phyloP scores from a whole-genome alignment of 2,888 invertebrate species.

The Neria commutata region DNA sequence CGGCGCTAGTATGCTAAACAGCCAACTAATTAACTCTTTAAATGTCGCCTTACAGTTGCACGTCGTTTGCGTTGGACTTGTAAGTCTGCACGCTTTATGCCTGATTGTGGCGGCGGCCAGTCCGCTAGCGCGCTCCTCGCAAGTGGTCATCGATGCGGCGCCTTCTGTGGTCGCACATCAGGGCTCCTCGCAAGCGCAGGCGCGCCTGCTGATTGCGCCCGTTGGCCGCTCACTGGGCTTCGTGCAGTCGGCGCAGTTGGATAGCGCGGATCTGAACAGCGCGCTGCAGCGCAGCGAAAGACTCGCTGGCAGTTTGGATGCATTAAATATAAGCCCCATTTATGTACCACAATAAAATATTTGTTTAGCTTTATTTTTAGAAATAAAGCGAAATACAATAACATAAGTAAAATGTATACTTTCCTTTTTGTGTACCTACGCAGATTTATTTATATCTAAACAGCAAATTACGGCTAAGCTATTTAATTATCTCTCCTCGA shows the following conservation, averaged over 20 bases:
- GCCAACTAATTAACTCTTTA: background rate
- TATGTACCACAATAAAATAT: slow-evolving; percentile 41
- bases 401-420: background rate
- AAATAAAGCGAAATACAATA: slow-evolving; percentile 4
- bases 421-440: too few species aligned
- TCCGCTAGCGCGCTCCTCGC: slow-evolving; percentile 16
- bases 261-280: slow-evolving; percentile 50
- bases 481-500: too few species aligned
- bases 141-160: slow-evolving; percentile 47
- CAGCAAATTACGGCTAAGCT: too few species aligned
- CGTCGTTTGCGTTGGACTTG: slow-evolving; percentile 31
- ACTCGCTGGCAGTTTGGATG: slow-evolving; percentile 27
- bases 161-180: slow-evolving; percentile 54
- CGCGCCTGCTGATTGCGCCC: slow-evolving; percentile 55
- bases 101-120: slow-evolving; percentile 27
- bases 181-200: slow-evolving; percentile 52
- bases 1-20: background rate
- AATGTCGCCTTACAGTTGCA: background rate
- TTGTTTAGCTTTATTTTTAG: slow-evolving; percentile 9
- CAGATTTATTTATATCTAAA: too few species aligned
- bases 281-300: slow-evolving; percentile 42
- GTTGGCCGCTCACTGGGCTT: slow-evolving; percentile 53
- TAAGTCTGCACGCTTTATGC: slow-evolving; percentile 22
- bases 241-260: slow-evolving; percentile 52
- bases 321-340: slow-evolving; percentile 46